Evolutionary conservation across 1,140 invertebrate genomes (phyloP).

Genomic region (Leucophenga varia): DNA sequence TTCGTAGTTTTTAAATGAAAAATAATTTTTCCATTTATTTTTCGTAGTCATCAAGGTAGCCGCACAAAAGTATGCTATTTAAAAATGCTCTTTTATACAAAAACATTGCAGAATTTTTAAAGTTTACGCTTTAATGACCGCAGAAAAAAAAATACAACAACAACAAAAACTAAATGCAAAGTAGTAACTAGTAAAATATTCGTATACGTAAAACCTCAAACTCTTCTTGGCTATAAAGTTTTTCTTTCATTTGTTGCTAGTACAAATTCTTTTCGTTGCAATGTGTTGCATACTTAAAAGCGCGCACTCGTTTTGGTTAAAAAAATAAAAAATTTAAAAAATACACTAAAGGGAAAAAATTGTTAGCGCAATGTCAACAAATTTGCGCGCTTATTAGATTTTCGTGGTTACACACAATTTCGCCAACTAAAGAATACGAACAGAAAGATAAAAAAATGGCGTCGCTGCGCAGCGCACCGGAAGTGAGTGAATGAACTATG

Average conservation of each 20-base stretch:
- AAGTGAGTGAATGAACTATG: no score
- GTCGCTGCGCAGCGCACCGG: no score
- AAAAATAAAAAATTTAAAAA: not conserved
- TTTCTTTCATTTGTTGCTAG: constrained; percentile 16
- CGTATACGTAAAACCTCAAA: not conserved
- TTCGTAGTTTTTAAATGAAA: not conserved
- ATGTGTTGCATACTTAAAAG: not conserved
- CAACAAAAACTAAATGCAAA: not conserved
- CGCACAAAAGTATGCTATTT: no score
- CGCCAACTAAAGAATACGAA: constrained; percentile 50
- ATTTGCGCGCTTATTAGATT: constrained; percentile 54
- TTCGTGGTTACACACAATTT: constrained; percentile 53
- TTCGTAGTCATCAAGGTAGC: no score
- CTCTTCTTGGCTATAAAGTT: not conserved
- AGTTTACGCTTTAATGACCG: constrained; percentile 11
- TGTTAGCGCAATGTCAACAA: constrained; percentile 54
- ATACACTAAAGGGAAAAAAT: constrained; percentile 26
- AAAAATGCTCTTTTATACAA: not conserved
- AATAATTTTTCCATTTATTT: no score
- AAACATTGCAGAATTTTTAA: no score
- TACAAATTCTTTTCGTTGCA: not conserved
- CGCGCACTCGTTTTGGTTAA: not conserved
- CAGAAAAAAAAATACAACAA: constrained; percentile 12
- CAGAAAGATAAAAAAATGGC: constrained; percentile 49
- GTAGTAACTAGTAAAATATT: not conserved